phyloP scores from a whole-genome alignment of 1,140 invertebrate genomes.

The Ptiloglossa arizonensis region DNA sequence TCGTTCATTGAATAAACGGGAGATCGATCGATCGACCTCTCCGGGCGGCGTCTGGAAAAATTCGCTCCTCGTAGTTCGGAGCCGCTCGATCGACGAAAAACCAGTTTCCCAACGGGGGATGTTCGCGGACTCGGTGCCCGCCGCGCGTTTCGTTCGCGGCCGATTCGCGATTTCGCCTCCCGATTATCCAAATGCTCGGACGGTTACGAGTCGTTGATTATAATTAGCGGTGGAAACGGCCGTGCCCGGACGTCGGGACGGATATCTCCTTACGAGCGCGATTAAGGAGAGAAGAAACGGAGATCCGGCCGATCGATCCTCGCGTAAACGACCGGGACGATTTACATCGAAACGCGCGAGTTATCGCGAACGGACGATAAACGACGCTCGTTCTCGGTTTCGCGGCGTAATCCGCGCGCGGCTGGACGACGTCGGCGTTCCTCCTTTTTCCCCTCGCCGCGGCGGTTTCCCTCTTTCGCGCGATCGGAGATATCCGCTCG shows the following conservation, averaged over 20 bases:
- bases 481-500: slow-evolving; percentile 18
- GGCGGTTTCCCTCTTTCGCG: not conserved
- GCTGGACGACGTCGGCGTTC: not conserved
- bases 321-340: slow-evolving; percentile 7
- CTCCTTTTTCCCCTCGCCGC: too few species aligned
- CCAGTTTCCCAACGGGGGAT: too few species aligned
- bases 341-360: slow-evolving; percentile 24
- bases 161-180: not conserved
- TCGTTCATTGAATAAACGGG: too few species aligned
- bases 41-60: too few species aligned
- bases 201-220: slow-evolving; percentile 10
- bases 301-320: slow-evolving; percentile 21
- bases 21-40: too few species aligned
- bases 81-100: too few species aligned
- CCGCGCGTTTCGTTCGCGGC: too few species aligned
- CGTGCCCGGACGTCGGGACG: not conserved
- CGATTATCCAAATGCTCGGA: not conserved
- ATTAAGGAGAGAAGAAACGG: not conserved
- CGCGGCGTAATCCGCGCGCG: slow-evolving; percentile 5
- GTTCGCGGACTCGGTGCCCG: too few species aligned
- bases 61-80: too few species aligned
- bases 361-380: slow-evolving; percentile 19
- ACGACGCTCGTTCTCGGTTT: not conserved
- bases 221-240: slow-evolving; percentile 5
- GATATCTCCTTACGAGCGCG: not conserved